Percentiles rank a stretch among this genome's conserved stretches.
phyloP scores from a whole-genome alignment of 2,888 invertebrate species.

The Mantis religiosa region DNA sequence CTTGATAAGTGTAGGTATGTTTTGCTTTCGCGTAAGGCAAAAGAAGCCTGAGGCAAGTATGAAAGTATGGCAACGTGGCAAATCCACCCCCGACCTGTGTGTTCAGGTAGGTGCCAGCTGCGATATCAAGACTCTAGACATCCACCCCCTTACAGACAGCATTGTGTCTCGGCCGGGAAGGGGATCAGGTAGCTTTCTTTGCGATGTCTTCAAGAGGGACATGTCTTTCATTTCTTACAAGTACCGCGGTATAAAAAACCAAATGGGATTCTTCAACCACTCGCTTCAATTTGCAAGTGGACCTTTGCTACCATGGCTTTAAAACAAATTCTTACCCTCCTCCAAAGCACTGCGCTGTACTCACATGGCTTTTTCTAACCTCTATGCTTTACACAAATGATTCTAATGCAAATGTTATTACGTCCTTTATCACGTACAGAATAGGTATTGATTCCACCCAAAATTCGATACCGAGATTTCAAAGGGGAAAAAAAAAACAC shows the following conservation, averaged over 20 bases:
- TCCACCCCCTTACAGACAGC: neutral
- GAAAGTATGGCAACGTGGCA: neutral
- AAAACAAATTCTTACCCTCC: too few relatives aligned
- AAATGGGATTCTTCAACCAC: neutral
- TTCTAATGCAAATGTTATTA: too few relatives aligned
- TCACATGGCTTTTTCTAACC: too few relatives aligned
- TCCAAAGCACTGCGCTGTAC: too few relatives aligned
- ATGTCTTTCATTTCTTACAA: neutral
- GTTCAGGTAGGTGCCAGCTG: neutral
- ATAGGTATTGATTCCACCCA: too few relatives aligned
- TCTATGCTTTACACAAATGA: too few relatives aligned
- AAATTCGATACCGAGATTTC: too few relatives aligned
- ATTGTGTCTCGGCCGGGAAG: neutral
- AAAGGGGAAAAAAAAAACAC: too few relatives aligned
- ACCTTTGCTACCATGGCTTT: neutral
- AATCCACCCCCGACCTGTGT: neutral
- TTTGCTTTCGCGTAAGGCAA: too few relatives aligned
- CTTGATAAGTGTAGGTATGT: too few relatives aligned
- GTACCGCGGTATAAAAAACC: neutral
- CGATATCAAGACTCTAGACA: neutral
- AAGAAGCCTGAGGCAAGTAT: too few relatives aligned
- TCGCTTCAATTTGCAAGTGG: neutral
- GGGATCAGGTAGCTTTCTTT: neutral
- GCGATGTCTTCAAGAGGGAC: neutral
- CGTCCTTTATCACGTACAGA: too few relatives aligned